These are phyloP conservation scores for Emydoidea blandingii DNA, from an alignment of 2,797 vertebrate species.

Conservation along the genomic window DNA sequence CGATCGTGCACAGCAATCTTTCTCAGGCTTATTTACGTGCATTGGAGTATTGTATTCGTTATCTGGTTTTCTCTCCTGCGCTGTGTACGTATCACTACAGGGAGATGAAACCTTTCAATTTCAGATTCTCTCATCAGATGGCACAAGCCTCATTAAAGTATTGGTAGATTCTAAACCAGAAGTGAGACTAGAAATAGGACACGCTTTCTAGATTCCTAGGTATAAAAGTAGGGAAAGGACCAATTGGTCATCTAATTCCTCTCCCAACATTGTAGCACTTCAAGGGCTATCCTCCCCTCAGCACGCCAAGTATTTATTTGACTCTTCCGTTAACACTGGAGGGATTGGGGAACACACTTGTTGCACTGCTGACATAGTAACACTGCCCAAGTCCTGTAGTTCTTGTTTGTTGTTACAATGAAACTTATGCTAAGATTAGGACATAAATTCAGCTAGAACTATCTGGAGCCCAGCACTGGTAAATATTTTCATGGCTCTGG, in stretches of 20 bases:
- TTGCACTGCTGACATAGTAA: background rate
- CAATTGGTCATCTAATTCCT: background rate
- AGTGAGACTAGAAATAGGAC: conserved; percentile 9
- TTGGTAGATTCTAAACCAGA: background rate
- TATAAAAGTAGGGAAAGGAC: background rate
- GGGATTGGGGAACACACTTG: background rate
- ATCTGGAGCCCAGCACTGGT: too few relatives aligned
- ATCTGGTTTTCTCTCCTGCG: background rate
- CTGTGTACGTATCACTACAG: too few relatives aligned
- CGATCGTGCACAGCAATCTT: background rate
- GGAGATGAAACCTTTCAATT: background rate
- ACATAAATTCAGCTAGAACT: too few relatives aligned
- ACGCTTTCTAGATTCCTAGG: conserved; percentile 36
- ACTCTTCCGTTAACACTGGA: background rate
- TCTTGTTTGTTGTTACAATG: background rate
- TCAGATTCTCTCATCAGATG: background rate
- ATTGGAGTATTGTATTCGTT: background rate
- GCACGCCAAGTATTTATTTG: background rate
- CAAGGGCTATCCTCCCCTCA: background rate
- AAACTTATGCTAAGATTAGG: background rate
- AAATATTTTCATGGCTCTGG: too few relatives aligned
- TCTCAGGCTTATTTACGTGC: background rate
- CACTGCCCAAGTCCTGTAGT: background rate
- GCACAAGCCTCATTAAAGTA: background rate
- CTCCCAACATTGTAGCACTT: background rate